phyloP scores from a whole-genome alignment of 2,888 invertebrate species.

The Volucella zonaria region DNA sequence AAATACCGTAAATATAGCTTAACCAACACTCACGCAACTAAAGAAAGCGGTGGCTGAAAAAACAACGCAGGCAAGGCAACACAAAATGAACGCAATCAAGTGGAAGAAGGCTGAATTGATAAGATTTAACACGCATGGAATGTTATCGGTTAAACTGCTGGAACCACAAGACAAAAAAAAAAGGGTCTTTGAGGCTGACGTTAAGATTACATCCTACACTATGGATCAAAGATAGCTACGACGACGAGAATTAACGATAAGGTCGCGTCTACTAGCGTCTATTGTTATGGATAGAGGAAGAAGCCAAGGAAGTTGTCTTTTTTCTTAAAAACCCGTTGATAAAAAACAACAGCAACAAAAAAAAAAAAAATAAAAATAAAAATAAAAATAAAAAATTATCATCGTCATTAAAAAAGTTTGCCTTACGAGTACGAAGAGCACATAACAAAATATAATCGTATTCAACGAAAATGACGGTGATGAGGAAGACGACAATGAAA shows the following conservation, averaged over 20 bases:
- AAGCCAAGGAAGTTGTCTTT: too few species aligned
- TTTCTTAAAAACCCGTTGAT: too few species aligned
- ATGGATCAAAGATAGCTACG: not conserved
- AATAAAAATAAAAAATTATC: slow-evolving; percentile 35
- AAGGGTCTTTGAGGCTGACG: slow-evolving; percentile 36
- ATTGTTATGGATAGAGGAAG: slow-evolving; percentile 36
- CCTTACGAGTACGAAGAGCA: slow-evolving; percentile 11
- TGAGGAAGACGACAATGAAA: slow-evolving; percentile 2
- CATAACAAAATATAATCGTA: too few species aligned
- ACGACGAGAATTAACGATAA: slow-evolving; percentile 6
- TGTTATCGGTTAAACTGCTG: slow-evolving; percentile 45
- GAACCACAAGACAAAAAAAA: slow-evolving; percentile 16
- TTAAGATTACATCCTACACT: slow-evolving; percentile 21
- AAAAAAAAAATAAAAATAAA: slow-evolving; percentile 8
- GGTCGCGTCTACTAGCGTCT: slow-evolving; percentile 32
- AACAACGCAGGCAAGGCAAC: slow-evolving; percentile 6
- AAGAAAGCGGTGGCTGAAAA: not conserved
- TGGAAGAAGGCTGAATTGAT: slow-evolving; percentile 57
- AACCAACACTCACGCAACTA: slow-evolving; percentile 9
- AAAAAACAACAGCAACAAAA: too few species aligned
- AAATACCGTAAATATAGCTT: slow-evolving; percentile 36
- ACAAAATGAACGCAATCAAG: slow-evolving; percentile 19
- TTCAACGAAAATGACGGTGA: slow-evolving; percentile 17
- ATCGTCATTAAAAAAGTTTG: slow-evolving; percentile 56
- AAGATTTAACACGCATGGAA: slow-evolving; percentile 42